phyloP scores from a whole-genome alignment of 2,113 vertebrate species.

The Rana temporaria region DNA sequence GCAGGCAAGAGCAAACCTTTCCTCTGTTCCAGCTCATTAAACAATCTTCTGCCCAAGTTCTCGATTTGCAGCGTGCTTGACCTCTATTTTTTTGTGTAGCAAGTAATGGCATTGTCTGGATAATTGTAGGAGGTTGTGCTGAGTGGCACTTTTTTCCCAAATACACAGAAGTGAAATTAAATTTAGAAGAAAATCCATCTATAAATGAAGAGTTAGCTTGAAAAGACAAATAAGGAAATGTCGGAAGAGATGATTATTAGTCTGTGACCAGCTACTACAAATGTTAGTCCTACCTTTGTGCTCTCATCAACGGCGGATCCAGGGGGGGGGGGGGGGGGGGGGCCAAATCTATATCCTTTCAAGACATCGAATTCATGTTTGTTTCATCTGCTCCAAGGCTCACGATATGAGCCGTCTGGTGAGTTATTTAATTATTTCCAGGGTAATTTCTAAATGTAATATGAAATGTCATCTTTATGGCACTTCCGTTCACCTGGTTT shows the following conservation, averaged over 20 bases:
- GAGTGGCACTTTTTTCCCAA: neutral
- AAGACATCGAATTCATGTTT: slow-evolving; percentile 2
- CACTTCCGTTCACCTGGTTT: neutral
- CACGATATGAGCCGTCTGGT: neutral
- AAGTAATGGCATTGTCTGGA: slow-evolving; percentile 40
- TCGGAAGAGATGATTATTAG: neutral
- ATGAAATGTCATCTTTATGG: neutral
- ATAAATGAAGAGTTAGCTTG: slow-evolving; percentile 12
- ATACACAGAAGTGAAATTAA: slow-evolving; percentile 32
- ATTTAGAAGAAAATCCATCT: slow-evolving; percentile 33
- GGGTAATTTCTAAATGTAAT: slow-evolving; percentile 12
- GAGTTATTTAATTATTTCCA: slow-evolving; percentile 28
- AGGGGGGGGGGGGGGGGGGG: no score
- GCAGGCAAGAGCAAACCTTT: slow-evolving; percentile 10
- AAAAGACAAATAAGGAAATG: slow-evolving; percentile 30
- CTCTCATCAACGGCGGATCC: no score
- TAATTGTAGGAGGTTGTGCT: slow-evolving; percentile 41
- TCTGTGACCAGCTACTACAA: neutral
- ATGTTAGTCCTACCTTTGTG: slow-evolving; percentile 1
- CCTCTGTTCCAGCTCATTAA: slow-evolving; percentile 45
- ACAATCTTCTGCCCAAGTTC: slow-evolving; percentile 39
- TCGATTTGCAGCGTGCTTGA: slow-evolving; percentile 23
- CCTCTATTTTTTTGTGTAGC: slow-evolving; percentile 34
- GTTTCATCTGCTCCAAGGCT: neutral
- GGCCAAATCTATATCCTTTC: slow-evolving; percentile 2